Evolutionary conservation across 1,140 invertebrate species (phyloP), one percentile per base, ranked within the genome.

Genomic region (Ditylenchus dipsaci): DNA sequence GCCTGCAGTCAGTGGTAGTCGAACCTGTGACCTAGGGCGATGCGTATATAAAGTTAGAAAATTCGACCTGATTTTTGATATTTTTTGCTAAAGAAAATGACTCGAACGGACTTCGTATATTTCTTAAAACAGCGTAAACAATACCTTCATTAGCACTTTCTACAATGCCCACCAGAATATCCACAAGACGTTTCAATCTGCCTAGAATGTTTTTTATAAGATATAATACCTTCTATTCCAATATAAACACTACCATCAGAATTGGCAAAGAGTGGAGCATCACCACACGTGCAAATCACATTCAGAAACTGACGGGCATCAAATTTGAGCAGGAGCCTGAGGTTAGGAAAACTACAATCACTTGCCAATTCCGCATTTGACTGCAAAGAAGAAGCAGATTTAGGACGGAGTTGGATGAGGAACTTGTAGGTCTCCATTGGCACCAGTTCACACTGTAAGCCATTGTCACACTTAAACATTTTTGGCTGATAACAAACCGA

Each of bases 301-400:
- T 95, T 93, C 1, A 95, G 85, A 78, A 93, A 93, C 79, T 93
- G 92, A 62, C 90, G 86, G 0, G 90, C 90, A 80, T 95, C 91
- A 82, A 92, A 94, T 74, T 88, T 87, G 1, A 95, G 85, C 26
- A 95, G 84, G 8, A 90, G 89, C 72, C 90, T 86, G 49, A 86
- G 76, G 76, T 86, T 82, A 3, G 78, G 78, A 47, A 80, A 82
- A 13, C 23, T 73, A 5, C 0, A 19, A 13, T 23, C 0, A 3
- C 61, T 33, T 19, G 13, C 61, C 29, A 38, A 1, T 5, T 8
- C 58, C 17, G 58, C 19, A 21, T 3, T 17, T 38, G 19, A 75
- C 64, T 13, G 62, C 63, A 17, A 71, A 47, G 45, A 69, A 71
- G n/a, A 64, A 62, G 66, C 53, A 73, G 53, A 70, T 17, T 69